Evolutionary conservation across 2,797 vertebrate genomes (phyloP).

Genomic region (Schizopygopsis malacanthus): DNA sequence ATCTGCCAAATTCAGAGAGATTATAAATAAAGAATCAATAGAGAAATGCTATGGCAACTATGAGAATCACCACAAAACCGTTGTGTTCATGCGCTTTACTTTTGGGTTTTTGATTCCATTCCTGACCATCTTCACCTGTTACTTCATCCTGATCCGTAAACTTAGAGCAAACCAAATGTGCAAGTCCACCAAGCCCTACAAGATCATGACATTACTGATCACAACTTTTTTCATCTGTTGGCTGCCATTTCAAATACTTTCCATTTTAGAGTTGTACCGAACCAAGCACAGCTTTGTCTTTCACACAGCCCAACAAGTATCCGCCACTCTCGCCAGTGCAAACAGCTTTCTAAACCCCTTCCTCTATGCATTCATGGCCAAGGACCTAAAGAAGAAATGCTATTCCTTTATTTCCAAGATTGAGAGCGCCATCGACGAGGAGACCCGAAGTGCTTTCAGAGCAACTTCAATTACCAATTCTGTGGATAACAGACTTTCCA

Average conservation of each 20-base stretch:
- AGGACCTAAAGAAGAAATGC: constrained; percentile 87
- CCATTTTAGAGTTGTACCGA: constrained; percentile 73
- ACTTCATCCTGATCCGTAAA: constrained; percentile 82
- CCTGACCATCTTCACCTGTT: constrained; percentile 84
- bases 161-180: constrained; percentile 81
- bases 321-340: constrained; percentile 70
- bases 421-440: constrained; percentile 87
- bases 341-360: constrained; percentile 93
- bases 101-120: constrained; percentile 85
- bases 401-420: constrained; percentile 85
- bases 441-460: constrained; percentile 79
- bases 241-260: constrained; percentile 81
- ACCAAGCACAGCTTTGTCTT: constrained; percentile 20
- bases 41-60: constrained; percentile 82
- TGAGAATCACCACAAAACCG: constrained; percentile 43
- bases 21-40: rapidly evolving
- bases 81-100: constrained; percentile 79
- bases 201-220: constrained; percentile 88
- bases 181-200: constrained; percentile 87
- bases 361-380: constrained; percentile 92
- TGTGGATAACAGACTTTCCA: constrained; percentile 71
- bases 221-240: constrained; percentile 87
- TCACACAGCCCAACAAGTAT: constrained; percentile 65
- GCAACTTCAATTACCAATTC: constrained; percentile 85
- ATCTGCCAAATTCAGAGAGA: constrained; percentile 80